These are phyloP conservation scores for Formica aserva DNA, from an alignment of 2,888 invertebrate species.

Conservation along the genomic window DNA sequence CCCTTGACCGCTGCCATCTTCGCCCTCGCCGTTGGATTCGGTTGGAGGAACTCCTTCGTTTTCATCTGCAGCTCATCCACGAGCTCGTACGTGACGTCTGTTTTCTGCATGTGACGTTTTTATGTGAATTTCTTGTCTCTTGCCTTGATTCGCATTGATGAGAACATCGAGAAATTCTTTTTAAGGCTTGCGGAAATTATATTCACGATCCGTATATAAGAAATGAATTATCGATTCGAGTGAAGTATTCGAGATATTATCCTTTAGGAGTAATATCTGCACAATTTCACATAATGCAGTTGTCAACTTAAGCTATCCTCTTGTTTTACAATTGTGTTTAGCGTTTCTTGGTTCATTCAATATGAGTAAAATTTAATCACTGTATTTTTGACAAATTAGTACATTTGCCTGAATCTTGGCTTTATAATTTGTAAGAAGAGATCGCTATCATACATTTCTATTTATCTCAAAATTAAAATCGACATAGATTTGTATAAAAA, in stretches of 20 bases:
- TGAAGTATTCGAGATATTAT: not conserved
- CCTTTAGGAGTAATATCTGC: not conserved
- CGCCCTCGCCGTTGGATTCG: constrained; percentile 98
- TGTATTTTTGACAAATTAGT: not conserved
- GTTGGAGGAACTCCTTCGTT: constrained; percentile 99
- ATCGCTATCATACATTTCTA: not conserved
- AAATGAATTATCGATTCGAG: not conserved
- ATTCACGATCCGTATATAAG: not conserved
- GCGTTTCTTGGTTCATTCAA: not conserved
- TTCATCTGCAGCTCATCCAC: constrained; percentile 98
- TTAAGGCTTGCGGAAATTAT: not conserved
- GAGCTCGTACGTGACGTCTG: constrained; percentile 98
- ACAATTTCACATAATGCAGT: not conserved
- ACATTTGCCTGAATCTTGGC: not conserved
- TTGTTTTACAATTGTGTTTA: not conserved
- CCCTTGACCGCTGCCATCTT: constrained; percentile 98
- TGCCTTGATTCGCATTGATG: constrained; percentile 1
- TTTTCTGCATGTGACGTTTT: constrained; percentile 91
- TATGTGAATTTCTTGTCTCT: not conserved
- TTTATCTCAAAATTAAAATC: not conserved
- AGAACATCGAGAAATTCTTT: constrained; percentile 6
- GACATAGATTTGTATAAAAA: not conserved
- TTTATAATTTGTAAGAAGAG: not conserved
- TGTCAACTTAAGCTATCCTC: not conserved
- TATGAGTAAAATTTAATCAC: not conserved